Percentiles rank a stretch among this genome's conserved stretches.
Conservation (phyloP, 2,797 vertebrate species). For the Chaunax sp. region DNA sequence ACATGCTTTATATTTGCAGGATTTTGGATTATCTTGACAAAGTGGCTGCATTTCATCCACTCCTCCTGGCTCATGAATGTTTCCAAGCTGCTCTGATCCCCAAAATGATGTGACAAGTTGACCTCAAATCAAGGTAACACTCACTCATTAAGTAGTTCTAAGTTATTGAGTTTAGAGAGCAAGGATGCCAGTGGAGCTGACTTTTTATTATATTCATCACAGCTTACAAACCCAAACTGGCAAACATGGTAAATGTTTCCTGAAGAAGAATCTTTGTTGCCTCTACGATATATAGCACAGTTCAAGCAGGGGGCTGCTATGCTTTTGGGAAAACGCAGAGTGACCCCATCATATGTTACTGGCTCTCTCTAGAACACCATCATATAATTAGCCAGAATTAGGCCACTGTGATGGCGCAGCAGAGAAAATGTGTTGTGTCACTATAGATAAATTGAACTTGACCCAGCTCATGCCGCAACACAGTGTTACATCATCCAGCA, state of each 20-base stretch:
- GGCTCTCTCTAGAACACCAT: conserved; percentile 4
- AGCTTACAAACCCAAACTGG: conserved; percentile 12
- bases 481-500: background rate
- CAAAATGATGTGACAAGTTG: conserved; percentile 13
- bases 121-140: conserved; percentile 33
- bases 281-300: no score
- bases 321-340: conserved; percentile 24
- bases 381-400: conserved; percentile 47
- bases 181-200: conserved; percentile 2
- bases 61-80: conserved; percentile 13
- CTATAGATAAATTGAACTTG: conserved; percentile 11
- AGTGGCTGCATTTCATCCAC: conserved; percentile 7
- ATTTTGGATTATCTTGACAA: conserved; percentile 2
- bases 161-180: conserved; percentile 21
- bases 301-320: conserved; percentile 1
- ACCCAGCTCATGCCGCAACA: conserved; percentile 1
- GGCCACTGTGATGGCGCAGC: conserved; percentile 35
- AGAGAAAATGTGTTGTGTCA: conserved; percentile 21
- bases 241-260: conserved; percentile 8
- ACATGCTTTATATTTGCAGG: conserved; percentile 35
- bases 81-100: conserved; percentile 11
- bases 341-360: conserved; percentile 1
- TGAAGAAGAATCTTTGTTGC: conserved; percentile 8
- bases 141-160: conserved; percentile 15
- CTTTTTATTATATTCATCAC: background rate